phyloP scores from a whole-genome alignment of 2,888 invertebrate species.

The Drosophila austrosaltans region DNA sequence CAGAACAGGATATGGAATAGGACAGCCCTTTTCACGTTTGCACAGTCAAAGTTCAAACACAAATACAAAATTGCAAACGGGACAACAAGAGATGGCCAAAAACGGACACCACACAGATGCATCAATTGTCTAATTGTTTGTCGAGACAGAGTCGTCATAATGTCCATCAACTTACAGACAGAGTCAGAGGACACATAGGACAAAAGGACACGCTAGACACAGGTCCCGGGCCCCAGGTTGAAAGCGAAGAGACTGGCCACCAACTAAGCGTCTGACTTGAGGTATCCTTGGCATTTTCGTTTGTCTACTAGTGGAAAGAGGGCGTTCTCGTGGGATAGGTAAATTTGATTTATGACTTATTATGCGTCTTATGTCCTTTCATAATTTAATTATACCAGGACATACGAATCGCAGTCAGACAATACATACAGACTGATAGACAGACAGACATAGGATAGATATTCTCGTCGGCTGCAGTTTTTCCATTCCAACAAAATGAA shows the following conservation, averaged over 20 bases:
- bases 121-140: constrained; percentile 77
- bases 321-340: constrained; percentile 69
- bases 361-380: constrained; percentile 82
- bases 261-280: constrained; percentile 27
- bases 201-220: too few relatives aligned
- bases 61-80: constrained; percentile 53
- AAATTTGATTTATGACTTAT: constrained; percentile 83
- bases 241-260: constrained; percentile 1
- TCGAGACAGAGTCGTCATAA: constrained; percentile 76
- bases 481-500: constrained; percentile 25
- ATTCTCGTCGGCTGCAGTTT: constrained; percentile 57
- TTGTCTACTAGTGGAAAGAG: constrained; percentile 11
- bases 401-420: constrained; percentile 48
- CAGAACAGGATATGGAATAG: constrained; percentile 33
- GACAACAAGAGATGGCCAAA: constrained; percentile 26
- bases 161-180: constrained; percentile 66
- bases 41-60: constrained; percentile 46
- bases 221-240: not conserved
- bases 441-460: not conserved
- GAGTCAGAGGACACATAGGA: not conserved
- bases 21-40: constrained; percentile 66
- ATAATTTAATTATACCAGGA: constrained; percentile 81
- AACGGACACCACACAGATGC: constrained; percentile 56
- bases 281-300: constrained; percentile 34
- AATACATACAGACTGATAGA: constrained; percentile 29